phyloP scores from a whole-genome alignment of 1,140 invertebrate species.

The Plectrocnemia conspersa region DNA sequence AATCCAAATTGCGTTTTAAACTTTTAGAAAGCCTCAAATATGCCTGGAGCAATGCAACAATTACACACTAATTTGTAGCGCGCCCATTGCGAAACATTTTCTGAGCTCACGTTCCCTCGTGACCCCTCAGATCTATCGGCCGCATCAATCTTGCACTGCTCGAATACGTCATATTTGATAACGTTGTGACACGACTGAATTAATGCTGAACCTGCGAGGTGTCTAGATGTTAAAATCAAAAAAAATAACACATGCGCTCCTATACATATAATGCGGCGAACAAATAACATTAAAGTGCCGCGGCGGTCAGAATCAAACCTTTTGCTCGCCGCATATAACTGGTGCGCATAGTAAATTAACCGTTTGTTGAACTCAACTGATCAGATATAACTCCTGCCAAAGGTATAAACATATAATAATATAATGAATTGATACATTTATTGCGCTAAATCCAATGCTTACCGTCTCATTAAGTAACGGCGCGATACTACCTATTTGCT shows the following conservation, averaged over 20 bases:
- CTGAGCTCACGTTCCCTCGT: neutral
- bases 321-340: conserved; percentile 9
- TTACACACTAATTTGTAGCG: neutral
- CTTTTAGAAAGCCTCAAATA: no score
- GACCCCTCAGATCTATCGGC: conserved; percentile 18
- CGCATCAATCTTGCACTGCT: conserved; percentile 20
- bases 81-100: neutral
- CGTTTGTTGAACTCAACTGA: conserved; percentile 33
- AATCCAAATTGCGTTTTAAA: no score
- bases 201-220: conserved; percentile 16
- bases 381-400: conserved; percentile 30
- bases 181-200: conserved; percentile 23
- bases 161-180: conserved; percentile 24
- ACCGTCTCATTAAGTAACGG: conserved; percentile 16
- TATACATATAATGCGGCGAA: conserved; percentile 5
- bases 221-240: neutral
- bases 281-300: conserved; percentile 23
- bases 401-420: no score
- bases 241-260: conserved; percentile 7
- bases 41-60: no score
- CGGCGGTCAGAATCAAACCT: conserved; percentile 20
- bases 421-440: conserved; percentile 29
- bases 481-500: neutral
- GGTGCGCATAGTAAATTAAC: conserved; percentile 34
- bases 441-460: conserved; percentile 22